Evolutionary conservation across 2,888 invertebrate species (phyloP).

Genomic region (Apeira syringaria): DNA sequence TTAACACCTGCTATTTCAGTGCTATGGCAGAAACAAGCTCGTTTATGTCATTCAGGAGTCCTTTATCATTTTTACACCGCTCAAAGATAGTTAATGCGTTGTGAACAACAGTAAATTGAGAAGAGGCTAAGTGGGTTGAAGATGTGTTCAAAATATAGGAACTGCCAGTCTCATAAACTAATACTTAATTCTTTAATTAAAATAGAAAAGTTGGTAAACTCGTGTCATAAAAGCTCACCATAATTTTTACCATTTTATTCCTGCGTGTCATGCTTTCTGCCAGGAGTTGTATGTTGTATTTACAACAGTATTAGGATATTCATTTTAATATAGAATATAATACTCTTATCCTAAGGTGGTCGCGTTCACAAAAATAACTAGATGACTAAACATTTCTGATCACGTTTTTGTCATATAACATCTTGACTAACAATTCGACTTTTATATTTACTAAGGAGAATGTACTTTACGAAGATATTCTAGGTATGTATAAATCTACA

Average conservation of each 20-base stretch:
- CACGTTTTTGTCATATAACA: background rate
- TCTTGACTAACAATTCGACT: background rate
- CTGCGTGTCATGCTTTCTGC: conserved; percentile 6
- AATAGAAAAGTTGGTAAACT: too few species aligned
- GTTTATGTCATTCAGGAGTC: too few species aligned
- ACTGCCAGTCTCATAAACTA: too few species aligned
- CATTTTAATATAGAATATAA: conserved; percentile 16
- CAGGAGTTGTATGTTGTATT: conserved; percentile 1
- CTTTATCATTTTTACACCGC: too few species aligned
- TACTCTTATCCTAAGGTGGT: conserved; percentile 29
- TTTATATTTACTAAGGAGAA: background rate
- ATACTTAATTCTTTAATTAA: too few species aligned
- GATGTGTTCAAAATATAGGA: too few species aligned
- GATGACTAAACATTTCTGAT: conserved; percentile 4
- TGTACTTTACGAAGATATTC: background rate
- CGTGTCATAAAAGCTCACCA: background rate
- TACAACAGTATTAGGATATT: conserved; percentile 13
- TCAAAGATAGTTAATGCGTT: too few species aligned
- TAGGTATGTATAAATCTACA: conserved; percentile 1
- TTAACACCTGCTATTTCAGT: too few species aligned
- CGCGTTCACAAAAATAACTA: conserved; percentile 23
- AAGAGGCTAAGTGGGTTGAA: too few species aligned
- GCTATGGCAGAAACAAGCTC: too few species aligned
- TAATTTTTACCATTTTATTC: background rate
- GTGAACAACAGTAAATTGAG: too few species aligned